Percentiles rank a stretch among this genome's conserved stretches.
Conservation (phyloP, 2,797 vertebrate genomes). For the Helarctos malayanus region DNA sequence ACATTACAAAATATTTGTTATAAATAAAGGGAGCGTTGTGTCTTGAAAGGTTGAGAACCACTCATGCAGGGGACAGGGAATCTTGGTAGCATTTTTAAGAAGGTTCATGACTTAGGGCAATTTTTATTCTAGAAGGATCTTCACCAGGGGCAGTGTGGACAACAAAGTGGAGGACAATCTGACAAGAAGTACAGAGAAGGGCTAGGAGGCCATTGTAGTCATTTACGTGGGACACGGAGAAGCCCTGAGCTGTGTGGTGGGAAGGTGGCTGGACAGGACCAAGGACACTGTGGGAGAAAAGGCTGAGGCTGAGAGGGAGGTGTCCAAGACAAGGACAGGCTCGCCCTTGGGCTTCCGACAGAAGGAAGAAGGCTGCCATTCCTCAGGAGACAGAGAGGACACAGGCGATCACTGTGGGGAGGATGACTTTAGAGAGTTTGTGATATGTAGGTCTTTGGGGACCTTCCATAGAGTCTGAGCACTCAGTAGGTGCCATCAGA, state of each 20-base stretch:
- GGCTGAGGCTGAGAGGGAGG: neutral
- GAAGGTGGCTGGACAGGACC: neutral
- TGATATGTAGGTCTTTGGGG: neutral
- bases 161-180: neutral
- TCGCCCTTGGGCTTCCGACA: neutral
- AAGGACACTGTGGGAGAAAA: neutral
- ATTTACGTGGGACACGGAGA: neutral
- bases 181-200: neutral
- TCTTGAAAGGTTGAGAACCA: neutral
- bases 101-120: neutral
- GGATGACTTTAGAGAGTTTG: neutral
- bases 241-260: neutral
- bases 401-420: neutral
- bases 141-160: neutral
- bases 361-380: too few relatives aligned
- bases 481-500: neutral
- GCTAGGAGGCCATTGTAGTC: neutral
- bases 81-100: neutral
- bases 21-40: neutral
- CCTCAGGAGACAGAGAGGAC: neutral
- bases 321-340: neutral
- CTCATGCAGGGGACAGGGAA: neutral
- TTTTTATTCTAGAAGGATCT: neutral
- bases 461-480: neutral
- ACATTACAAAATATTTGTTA: neutral